Conservation (phyloP, 1,140 invertebrate species). For the Battus philenor region DNA sequence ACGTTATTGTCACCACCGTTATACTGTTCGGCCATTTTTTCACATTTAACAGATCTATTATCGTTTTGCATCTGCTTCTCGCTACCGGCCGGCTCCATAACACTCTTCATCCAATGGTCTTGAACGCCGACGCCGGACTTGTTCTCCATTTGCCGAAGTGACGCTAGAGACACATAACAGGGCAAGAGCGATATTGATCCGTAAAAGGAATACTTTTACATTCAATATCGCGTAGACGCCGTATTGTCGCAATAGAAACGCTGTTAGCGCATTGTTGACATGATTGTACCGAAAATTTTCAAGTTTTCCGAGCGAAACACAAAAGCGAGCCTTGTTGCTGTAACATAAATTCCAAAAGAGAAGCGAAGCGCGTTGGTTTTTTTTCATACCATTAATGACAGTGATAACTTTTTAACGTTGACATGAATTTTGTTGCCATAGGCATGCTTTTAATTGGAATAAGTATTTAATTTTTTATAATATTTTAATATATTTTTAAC, state of each 20-base stretch:
- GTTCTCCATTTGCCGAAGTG: conserved; percentile 58
- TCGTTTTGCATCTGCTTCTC: conserved; percentile 59
- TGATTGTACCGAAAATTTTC: conserved; percentile 52
- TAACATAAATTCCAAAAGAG: conserved; percentile 75
- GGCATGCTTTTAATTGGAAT: not conserved
- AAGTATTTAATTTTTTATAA: not conserved
- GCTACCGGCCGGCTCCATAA: conserved; percentile 64
- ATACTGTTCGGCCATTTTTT: conserved; percentile 66
- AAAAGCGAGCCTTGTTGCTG: conserved; percentile 73
- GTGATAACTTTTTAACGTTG: conserved; percentile 54
- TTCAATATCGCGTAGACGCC: conserved; percentile 36
- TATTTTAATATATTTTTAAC: not conserved
- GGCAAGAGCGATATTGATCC: conserved; percentile 58
- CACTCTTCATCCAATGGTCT: conserved; percentile 70
- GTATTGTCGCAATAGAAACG: conserved; percentile 27
- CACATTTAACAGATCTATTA: conserved; percentile 55
- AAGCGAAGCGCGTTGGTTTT: conserved; percentile 72
- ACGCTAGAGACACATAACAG: conserved; percentile 50
- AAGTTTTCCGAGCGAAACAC: conserved; percentile 53
- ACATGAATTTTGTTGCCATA: conserved; percentile 41
- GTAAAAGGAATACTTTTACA: conserved; percentile 26
- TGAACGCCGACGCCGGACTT: conserved; percentile 59
- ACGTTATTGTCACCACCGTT: conserved; percentile 50
- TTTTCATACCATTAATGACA: conserved; percentile 66
- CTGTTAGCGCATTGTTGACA: conserved; percentile 66